Base-by-base conservation (phyloP, 2,888 invertebrate genomes). In the Mycalesis mineus region DNA sequence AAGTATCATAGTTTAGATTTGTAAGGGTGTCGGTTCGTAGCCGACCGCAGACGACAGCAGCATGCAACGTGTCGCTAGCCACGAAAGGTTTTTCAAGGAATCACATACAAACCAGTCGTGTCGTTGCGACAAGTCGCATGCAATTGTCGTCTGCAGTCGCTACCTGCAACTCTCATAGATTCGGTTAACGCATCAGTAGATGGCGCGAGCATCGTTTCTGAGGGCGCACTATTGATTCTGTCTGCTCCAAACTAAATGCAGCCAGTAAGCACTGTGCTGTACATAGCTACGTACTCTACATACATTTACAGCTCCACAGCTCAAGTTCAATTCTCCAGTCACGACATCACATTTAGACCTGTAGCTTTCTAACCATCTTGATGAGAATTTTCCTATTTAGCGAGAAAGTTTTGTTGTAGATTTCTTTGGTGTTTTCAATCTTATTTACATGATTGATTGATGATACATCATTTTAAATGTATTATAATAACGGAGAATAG, bases 191-290 rank as follows among this genome's bases (percentile, higher is more conserved):
- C 72, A 75, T 72, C 71, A 63, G 64, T 65, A 68, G 67, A 67
- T 68, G 65, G 64, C 73, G 74, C 78, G 76, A 75, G 75, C 75
- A 76, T 71, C 64, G 61, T 61, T 63, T 68, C 66, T 68, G 75
- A 73, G 75, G 74, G 73, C 71, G 68, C 64, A 56, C 66, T 87
- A 88, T 88, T 75, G 88, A 88, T 88, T 85, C 72, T 77, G 88
- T 88, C 88, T 88, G 82, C 77, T 69, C 54, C 73, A 70, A 72
- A 79, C 78, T 79, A 78, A 78, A 79, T 81, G 78, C 77, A 75
- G 77, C 78, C 73, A 36, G 36, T 36, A 36, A 74, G 75, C 74
- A 76, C 74, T 77, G 63, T 69, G 64, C 68, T 63, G 66, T 68
- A 67, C 69, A 65, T 56, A 37, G 64, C 61, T 66, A 67, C 40